Evolutionary conservation across 2,113 vertebrate genomes (phyloP).

Genomic region (Elephantulus edwardii): DNA sequence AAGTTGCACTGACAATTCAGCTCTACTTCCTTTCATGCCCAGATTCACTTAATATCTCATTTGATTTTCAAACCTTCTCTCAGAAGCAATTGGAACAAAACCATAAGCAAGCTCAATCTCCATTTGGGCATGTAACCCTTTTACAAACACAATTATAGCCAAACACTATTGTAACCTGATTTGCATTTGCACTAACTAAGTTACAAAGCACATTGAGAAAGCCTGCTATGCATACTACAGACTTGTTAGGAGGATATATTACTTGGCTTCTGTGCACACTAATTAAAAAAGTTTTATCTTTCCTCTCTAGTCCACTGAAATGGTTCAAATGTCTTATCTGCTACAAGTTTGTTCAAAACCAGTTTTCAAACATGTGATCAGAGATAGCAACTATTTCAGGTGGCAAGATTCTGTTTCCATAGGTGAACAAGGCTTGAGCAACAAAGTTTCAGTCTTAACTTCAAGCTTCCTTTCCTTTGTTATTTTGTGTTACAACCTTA

Average conservation of each 20-base stretch:
- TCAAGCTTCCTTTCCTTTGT: constrained; percentile 85
- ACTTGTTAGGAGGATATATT: constrained; percentile 74
- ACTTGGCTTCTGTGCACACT: constrained; percentile 74
- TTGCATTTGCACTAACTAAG: constrained; percentile 80
- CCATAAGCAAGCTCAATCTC: constrained; percentile 71
- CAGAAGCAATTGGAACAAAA: constrained; percentile 74
- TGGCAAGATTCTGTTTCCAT: constrained; percentile 77
- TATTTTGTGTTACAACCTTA: constrained; percentile 85
- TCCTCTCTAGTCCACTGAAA: constrained; percentile 75
- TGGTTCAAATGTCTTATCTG: constrained; percentile 70
- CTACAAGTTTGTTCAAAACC: constrained; percentile 76
- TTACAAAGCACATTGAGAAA: constrained; percentile 77
- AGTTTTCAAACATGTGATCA: constrained; percentile 78
- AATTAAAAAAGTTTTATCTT: constrained; percentile 80
- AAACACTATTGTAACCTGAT: constrained; percentile 80
- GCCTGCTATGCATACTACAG: constrained; percentile 68
- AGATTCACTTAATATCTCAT: constrained; percentile 76
- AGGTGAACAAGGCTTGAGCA: constrained; percentile 73
- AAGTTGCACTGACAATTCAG: constrained; percentile 58
- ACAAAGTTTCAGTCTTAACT: constrained; percentile 83
- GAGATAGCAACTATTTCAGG: constrained; percentile 74
- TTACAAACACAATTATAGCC: constrained; percentile 79
- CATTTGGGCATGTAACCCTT: constrained; percentile 80
- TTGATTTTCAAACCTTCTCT: constrained; percentile 78
- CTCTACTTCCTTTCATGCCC: constrained; percentile 51